Conservation (phyloP, 2,113 vertebrate genomes). For the Patagioenas fasciata region DNA sequence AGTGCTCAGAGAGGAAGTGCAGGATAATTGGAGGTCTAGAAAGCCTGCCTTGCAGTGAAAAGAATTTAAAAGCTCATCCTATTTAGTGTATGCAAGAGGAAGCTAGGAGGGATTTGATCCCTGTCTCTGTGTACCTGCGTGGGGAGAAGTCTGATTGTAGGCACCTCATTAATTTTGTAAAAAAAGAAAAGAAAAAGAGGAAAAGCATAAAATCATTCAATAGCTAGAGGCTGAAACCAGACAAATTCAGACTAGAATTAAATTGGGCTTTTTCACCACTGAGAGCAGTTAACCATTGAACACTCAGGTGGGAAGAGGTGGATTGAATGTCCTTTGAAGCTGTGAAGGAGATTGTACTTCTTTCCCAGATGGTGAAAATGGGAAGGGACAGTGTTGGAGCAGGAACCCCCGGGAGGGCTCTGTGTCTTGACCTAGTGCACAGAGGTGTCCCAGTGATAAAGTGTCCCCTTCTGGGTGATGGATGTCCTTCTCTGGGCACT, state of each 20-base stretch:
- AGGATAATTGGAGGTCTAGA: slow-evolving; percentile 14
- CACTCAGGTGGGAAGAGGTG: not conserved
- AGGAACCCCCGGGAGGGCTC: not conserved
- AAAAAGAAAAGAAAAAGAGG: not conserved
- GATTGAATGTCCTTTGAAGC: not conserved
- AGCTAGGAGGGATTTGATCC: not conserved
- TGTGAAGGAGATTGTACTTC: not conserved
- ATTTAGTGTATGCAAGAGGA: not conserved
- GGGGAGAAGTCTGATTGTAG: not conserved
- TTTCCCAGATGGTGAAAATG: not conserved
- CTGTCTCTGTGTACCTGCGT: not conserved
- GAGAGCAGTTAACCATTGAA: not conserved
- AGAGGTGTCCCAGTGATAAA: not conserved
- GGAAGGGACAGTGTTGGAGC: not conserved
- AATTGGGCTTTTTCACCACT: not conserved
- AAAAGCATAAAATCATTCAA: not conserved
- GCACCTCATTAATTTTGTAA: not conserved
- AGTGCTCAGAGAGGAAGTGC: not conserved
- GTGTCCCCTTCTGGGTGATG: not conserved
- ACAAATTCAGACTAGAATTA: not conserved
- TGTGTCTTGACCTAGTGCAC: not conserved
- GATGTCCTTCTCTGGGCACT: not conserved
- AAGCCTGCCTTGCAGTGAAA: slow-evolving; percentile 42
- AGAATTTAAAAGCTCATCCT: slow-evolving; percentile 3
- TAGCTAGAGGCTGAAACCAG: slow-evolving; percentile 16